Evolutionary conservation across 2,888 invertebrate species (phyloP).

Genomic region (Synergus umbraculus): DNA sequence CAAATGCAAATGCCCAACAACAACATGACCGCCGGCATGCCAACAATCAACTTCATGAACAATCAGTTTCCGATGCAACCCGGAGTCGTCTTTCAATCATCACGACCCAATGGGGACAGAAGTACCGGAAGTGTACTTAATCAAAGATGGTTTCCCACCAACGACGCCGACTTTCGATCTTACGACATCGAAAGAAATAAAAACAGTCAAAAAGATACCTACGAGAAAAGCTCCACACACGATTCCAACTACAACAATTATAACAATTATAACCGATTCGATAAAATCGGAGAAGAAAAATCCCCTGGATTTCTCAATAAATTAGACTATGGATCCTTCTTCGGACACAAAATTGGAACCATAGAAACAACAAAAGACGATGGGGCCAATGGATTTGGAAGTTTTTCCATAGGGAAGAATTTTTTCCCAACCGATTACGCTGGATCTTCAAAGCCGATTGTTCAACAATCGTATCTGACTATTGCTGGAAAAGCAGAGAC

Average conservation of each 20-base stretch:
- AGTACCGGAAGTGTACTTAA: constrained; percentile 31
- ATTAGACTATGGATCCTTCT: constrained; percentile 1
- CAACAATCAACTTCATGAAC: constrained; percentile 28
- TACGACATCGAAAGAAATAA: constrained; percentile 33
- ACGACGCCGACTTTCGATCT: constrained; percentile 39
- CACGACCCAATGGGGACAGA: constrained; percentile 30
- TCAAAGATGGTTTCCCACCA: constrained; percentile 36
- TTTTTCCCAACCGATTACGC: neutral
- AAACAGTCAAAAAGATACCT: neutral
- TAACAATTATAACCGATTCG: constrained; percentile 1
- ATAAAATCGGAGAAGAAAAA: constrained; percentile 5
- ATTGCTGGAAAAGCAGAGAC: neutral
- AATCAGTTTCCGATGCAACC: constrained; percentile 30
- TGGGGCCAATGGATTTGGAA: neutral
- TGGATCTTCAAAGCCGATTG: constrained; percentile 5
- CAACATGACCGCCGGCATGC: constrained; percentile 12
- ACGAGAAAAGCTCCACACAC: constrained; percentile 6
- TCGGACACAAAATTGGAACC: neutral
- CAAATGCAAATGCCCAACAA: constrained; percentile 38
- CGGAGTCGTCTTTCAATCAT: constrained; percentile 18
- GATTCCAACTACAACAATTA: neutral
- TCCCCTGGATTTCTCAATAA: neutral
- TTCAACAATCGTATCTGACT: constrained; percentile 15
- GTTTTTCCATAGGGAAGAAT: constrained; percentile 13
- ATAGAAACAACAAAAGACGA: neutral